A percentile compares a stretch with the other conserved stretches of the same genome.
Conservation (phyloP, 2,113 vertebrate species). For the Lasiurus borealis region DNA sequence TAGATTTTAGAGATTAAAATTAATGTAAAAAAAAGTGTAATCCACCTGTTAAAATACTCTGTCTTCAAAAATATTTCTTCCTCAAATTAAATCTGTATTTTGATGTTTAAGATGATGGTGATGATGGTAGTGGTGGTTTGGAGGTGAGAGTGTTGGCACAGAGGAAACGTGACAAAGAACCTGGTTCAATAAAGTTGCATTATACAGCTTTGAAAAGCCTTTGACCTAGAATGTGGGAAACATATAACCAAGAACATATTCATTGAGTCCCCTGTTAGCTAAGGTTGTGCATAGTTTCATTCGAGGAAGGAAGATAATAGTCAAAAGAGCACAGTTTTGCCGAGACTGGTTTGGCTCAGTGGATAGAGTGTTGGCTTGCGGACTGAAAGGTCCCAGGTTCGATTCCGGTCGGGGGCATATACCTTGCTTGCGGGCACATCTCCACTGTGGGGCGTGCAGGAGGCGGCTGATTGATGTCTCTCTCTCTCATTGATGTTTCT, state of each 20-base stretch:
- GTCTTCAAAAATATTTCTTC: conserved; percentile 9
- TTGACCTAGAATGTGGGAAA: neutral
- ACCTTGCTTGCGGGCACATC: too few species aligned
- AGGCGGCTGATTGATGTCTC: too few species aligned
- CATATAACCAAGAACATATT: neutral
- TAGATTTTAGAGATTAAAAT: conserved; percentile 1
- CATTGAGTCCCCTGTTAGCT: neutral
- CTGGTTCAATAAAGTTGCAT: neutral
- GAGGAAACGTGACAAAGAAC: neutral
- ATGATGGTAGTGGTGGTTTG: neutral
- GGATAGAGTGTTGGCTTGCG: too few species aligned
- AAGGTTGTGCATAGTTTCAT: neutral
- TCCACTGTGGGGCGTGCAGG: too few species aligned
- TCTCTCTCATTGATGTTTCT: too few species aligned
- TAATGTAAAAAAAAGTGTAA: neutral
- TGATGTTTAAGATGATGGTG: neutral
- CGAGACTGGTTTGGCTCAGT: too few species aligned
- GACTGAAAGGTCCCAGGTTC: too few species aligned
- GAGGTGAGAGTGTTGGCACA: neutral
- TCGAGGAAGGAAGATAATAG: neutral
- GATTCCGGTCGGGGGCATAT: too few species aligned
- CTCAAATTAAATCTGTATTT: conserved; percentile 25
- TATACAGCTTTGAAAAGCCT: neutral
- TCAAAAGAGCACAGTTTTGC: neutral
- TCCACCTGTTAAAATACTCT: conserved; percentile 17